These are phyloP conservation scores for Ochropleura leucogaster DNA, from an alignment of 2,888 invertebrate species.

Conservation along the genomic window DNA sequence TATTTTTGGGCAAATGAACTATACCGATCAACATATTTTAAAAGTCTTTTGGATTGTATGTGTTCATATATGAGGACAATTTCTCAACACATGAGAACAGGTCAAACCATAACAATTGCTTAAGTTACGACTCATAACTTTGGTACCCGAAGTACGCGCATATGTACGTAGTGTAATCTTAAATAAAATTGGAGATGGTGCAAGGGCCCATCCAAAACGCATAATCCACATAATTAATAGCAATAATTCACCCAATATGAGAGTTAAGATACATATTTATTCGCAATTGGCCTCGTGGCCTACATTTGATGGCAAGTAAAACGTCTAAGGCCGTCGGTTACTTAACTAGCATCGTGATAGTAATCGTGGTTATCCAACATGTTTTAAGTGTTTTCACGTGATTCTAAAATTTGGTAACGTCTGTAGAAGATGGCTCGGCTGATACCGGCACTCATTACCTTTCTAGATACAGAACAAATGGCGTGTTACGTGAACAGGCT, in stretches of 20 bases:
- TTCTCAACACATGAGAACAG: not conserved
- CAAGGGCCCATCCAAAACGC: not conserved
- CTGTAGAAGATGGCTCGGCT: slow-evolving; percentile 52
- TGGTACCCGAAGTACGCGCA: not conserved
- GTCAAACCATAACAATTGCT: not conserved
- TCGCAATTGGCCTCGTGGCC: slow-evolving; percentile 68
- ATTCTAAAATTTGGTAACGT: slow-evolving; percentile 63
- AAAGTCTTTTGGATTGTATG: slow-evolving; percentile 6
- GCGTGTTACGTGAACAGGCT: slow-evolving; percentile 46
- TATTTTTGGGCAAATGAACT: not conserved
- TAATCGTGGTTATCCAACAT: slow-evolving; percentile 64
- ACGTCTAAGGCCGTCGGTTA: slow-evolving; percentile 68
- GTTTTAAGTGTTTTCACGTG: slow-evolving; percentile 66
- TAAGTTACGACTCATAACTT: not conserved
- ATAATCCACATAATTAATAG: slow-evolving; percentile 25
- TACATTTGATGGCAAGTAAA: slow-evolving; percentile 64
- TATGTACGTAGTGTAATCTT: not conserved
- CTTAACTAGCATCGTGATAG: slow-evolving; percentile 59
- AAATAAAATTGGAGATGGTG: slow-evolving; percentile 35
- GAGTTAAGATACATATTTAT: slow-evolving; percentile 45
- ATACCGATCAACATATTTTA: slow-evolving; percentile 5
- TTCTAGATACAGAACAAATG: slow-evolving; percentile 56
- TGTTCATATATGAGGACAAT: not conserved
- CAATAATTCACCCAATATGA: slow-evolving; percentile 40
- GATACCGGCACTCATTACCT: slow-evolving; percentile 56